These are phyloP conservation scores for Serilophus lunatus DNA, from an alignment of 2,113 vertebrate genomes.

Conservation along the genomic window DNA sequence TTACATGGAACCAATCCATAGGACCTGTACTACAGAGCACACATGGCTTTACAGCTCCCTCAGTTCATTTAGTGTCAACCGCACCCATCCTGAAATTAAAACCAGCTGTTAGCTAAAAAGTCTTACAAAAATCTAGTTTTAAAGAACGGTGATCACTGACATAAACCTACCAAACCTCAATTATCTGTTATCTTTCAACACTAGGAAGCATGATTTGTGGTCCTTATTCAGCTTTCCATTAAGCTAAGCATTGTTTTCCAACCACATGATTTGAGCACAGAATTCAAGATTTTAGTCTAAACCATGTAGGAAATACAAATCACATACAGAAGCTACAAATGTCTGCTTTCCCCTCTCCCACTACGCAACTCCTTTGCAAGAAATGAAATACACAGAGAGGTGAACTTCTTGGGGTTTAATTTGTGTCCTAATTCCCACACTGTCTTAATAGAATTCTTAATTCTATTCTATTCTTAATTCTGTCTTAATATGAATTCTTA, in stretches of 20 bases:
- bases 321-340: neutral
- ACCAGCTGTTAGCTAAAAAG: neutral
- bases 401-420: neutral
- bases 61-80: neutral
- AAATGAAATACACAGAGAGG: neutral
- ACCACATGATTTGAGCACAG: neutral
- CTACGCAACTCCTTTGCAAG: neutral
- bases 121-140: neutral
- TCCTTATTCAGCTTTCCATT: neutral
- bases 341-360: neutral
- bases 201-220: neutral
- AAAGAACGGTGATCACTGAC: neutral
- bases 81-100: neutral
- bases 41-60: neutral
- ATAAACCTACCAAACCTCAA: neutral
- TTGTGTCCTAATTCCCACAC: neutral
- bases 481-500: no score
- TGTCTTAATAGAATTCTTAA: neutral
- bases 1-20: neutral
- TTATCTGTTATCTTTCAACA: neutral
- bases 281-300: neutral
- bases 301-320: neutral
- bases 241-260: neutral
- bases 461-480: no score
- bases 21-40: neutral